These are phyloP conservation scores for Philopotamus ludificatus DNA, from an alignment of 1,140 invertebrate genomes.

Conservation along the genomic window DNA sequence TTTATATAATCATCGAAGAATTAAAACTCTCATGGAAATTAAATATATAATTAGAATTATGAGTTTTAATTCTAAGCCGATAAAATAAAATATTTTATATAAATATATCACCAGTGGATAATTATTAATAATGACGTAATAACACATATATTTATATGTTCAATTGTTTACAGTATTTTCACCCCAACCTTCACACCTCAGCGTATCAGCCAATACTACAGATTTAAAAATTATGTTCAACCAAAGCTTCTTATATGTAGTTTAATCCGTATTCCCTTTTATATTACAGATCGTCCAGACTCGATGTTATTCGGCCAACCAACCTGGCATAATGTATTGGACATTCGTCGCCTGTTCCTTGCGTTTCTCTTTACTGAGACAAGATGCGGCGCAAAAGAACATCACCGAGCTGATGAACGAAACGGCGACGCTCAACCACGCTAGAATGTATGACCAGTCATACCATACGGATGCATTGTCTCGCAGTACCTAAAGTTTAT, in stretches of 20 bases:
- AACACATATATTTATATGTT: background rate
- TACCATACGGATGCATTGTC: constrained; percentile 68
- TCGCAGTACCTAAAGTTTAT: constrained; percentile 64
- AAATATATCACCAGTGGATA: background rate
- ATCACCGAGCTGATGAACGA: constrained; percentile 72
- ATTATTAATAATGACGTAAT: background rate
- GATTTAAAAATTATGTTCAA: too few relatives aligned
- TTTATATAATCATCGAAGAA: background rate
- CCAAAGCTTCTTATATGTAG: too few relatives aligned
- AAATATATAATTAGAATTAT: too few relatives aligned
- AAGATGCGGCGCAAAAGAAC: constrained; percentile 77
- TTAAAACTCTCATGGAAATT: too few relatives aligned
- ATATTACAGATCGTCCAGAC: constrained; percentile 2
- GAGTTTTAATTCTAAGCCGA: background rate
- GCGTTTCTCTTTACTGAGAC: constrained; percentile 68
- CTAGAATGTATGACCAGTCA: constrained; percentile 83
- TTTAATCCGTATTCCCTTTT: background rate
- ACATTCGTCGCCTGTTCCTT: constrained; percentile 73
- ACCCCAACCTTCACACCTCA: background rate
- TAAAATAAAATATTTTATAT: background rate
- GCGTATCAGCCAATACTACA: background rate
- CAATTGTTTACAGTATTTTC: background rate
- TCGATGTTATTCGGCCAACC: constrained; percentile 50
- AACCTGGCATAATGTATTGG: constrained; percentile 87
- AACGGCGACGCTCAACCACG: constrained; percentile 77